Percentiles rank a stretch among this genome's conserved stretches.
Evolutionary conservation across 1,140 invertebrate species (phyloP).

Genomic region (Aphelinus atriplicis): DNA sequence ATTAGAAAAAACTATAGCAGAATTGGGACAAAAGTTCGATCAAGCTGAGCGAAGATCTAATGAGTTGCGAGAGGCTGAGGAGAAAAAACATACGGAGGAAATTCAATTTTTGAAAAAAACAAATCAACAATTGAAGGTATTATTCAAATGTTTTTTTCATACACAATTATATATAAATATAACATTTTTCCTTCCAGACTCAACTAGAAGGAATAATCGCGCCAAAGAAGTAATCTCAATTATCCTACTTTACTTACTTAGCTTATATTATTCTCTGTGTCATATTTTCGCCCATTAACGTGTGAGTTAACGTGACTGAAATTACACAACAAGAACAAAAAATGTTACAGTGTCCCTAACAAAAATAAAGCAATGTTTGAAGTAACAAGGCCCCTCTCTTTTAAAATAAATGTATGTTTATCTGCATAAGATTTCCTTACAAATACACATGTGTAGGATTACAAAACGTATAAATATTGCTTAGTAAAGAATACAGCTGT

Average conservation of each 20-base stretch:
- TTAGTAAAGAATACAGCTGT: constrained; percentile 53
- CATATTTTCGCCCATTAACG: not conserved
- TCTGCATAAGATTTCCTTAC: constrained; percentile 50
- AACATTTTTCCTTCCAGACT: constrained; percentile 70
- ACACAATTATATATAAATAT: constrained; percentile 34
- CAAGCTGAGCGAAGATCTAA: constrained; percentile 85
- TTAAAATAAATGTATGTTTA: constrained; percentile 52
- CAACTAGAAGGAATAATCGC: constrained; percentile 93
- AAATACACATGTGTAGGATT: constrained; percentile 53
- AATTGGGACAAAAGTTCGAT: constrained; percentile 85
- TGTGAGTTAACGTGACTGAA: not conserved
- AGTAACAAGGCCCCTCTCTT: constrained; percentile 38
- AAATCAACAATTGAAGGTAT: constrained; percentile 91
- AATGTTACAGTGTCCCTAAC: constrained; percentile 1
- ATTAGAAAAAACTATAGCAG: constrained; percentile 81
- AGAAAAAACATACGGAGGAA: constrained; percentile 92
- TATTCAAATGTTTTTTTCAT: constrained; percentile 20
- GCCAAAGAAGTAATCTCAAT: constrained; percentile 81
- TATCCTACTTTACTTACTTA: not conserved
- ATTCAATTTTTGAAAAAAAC: constrained; percentile 91
- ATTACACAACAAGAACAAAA: not conserved
- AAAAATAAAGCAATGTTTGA: constrained; percentile 31
- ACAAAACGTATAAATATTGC: constrained; percentile 59
- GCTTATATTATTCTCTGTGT: constrained; percentile 1
- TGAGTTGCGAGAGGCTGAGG: constrained; percentile 85